These are phyloP conservation scores for Sardina pilchardus DNA, from an alignment of 2,113 vertebrate genomes.

Conservation along the genomic window DNA sequence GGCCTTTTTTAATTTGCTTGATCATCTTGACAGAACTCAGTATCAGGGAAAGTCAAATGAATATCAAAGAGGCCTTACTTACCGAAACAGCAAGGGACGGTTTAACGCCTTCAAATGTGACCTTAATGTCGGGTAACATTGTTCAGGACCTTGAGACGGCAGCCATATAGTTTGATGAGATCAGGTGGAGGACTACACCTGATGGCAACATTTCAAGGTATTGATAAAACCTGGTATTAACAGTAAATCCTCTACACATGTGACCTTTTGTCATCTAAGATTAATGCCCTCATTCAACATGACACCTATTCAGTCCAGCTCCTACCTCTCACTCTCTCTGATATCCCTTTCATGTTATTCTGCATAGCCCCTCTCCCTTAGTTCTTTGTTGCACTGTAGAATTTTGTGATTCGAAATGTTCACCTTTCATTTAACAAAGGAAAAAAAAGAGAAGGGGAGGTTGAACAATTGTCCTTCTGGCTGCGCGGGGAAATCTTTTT, in stretches of 20 bases:
- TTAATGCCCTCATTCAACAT: constrained; percentile 25
- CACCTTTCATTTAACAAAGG: constrained; percentile 6
- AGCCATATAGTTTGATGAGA: constrained; percentile 12
- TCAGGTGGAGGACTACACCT: constrained; percentile 1
- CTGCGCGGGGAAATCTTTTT: neutral
- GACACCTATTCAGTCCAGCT: constrained; percentile 4
- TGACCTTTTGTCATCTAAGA: constrained; percentile 18
- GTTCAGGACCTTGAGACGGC: neutral
- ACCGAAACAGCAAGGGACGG: neutral
- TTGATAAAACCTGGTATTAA: neutral
- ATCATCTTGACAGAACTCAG: constrained; percentile 32
- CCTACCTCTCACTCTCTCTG: neutral
- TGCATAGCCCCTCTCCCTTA: neutral
- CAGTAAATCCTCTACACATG: constrained; percentile 6
- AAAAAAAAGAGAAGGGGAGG: neutral
- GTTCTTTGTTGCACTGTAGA: neutral
- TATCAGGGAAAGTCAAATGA: constrained; percentile 26
- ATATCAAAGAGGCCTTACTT: constrained; percentile 6
- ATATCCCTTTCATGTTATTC: constrained; percentile 14
- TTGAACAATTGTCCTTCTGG: neutral
- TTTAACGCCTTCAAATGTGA: neutral
- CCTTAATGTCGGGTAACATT: neutral
- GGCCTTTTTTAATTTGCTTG: constrained; percentile 34
- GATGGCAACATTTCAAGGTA: neutral
- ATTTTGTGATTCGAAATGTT: constrained; percentile 5